Base-by-base conservation (phyloP, 2,888 invertebrate genomes). In the Sepiola atlantica region DNA sequence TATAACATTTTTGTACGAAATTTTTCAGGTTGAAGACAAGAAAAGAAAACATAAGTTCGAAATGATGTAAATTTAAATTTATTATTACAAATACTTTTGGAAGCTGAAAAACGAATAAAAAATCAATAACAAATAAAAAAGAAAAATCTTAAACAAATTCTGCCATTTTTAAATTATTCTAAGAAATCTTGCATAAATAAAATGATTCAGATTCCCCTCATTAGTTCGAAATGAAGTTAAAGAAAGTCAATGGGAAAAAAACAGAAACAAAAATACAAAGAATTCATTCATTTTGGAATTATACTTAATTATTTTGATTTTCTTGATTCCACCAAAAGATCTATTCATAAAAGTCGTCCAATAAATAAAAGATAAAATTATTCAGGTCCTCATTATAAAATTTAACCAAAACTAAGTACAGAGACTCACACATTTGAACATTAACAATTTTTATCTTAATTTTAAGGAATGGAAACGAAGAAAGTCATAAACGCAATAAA, bases 391-490 rank as follows among this genome's bases (percentile, higher is more conserved):
- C 45, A 2, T 45, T 45, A 45, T 45, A 45, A 45, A 45, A 45
- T 45, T 2, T 45, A 45, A 45, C 4, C 45, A 45, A 45, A 45
- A 45, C 45, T 45, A 4, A 45, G 2, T 8, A 45, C 45, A 45
- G 8, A 2, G 45, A 45, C 45, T 45, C 8, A 45, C 45, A 45
- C 45, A 45, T 4, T 45, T 45, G 45, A 45, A 45, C 45, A 8
- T 45, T 45, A 45, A 45, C 2, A 45, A 45, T 45, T 2, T 45
- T 8, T 6, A 77, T 32, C 0, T 32, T 32, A n/a, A 24, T 77
- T 32, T 77, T 77, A n/a, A n/a, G 77, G 77, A 77, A n/a, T 77
- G 77, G 77, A 77, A 77, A 77, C 77, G 77, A 77, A n/a, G 77
- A 77, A 12, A n/a, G n/a, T 77, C n/a, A n/a, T 32, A n/a, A 77